Base-by-base conservation (phyloP, 37 sponge, comb jelly and placozoan species). In the Tethya wilhelma region DNA sequence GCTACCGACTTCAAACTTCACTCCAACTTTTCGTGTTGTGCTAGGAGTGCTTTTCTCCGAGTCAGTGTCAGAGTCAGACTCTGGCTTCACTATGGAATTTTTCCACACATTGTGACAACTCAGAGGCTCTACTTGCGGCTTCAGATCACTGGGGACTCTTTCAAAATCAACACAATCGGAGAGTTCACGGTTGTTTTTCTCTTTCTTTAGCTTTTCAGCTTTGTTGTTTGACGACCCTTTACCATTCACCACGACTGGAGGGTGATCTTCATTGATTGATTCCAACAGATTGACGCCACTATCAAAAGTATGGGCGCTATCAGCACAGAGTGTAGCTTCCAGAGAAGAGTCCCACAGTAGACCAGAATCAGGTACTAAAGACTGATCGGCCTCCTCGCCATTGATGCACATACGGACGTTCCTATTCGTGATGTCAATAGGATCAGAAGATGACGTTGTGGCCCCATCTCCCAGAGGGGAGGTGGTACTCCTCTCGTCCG, bases 61-160 rank as follows among this genome's bases (percentile, higher is more conserved):
- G 44, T 72, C 73, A 6, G 73, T 53, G 44, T 75, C 75, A 12
- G 75, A 57, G 2, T 75, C 59, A 58, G 59, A 55, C 42, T 58
- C 56, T 26, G 22, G 6, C 28, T 26, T 8, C 11, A 71, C 71
- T 4, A 71, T 7, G 14, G 71, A 42, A 28, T 71, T 71, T 44
- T 71, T 6, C 71, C 71, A 71, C 17, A 71, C 11, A 6, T 8
- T 4, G 5, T 67, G 67, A 4, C 53, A 19, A 14, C 53, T 49
- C 14, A 49, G 9, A 19, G 53, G 14, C 14, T 14, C 14, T 19
- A 49, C 53, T 49, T 49, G 14, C 14, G 14, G 53, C 14, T 49
- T 49, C 53, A 9, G 14, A 49, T 19, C 53, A 9, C 14, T 14
- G 9, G 53, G 53, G 14, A 49, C 53, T 49, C 14, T 49, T 49